A percentile compares a stretch with the other conserved stretches of the same genome.
Conservation (phyloP, 2,888 invertebrate species). For the Dasypolia templi region DNA sequence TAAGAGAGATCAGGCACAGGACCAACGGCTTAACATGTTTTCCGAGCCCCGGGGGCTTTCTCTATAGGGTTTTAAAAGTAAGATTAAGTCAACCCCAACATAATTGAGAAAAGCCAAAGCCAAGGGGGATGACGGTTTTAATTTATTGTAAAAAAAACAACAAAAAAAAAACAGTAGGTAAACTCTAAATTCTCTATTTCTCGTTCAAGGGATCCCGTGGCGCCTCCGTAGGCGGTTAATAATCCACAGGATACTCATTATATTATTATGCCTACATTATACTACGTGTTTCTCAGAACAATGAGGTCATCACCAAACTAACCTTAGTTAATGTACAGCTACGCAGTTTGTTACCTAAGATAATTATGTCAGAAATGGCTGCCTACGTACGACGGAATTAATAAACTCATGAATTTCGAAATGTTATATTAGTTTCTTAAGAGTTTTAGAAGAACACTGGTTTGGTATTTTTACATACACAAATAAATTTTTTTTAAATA, state of each 20-base stretch:
- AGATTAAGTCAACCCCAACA: not conserved
- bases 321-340: conserved; percentile 30
- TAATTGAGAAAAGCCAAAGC: no score
- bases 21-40: no score
- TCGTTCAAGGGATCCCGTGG: not conserved
- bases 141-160: not conserved
- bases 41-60: not conserved
- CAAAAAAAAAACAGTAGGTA: not conserved
- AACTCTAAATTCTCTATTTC: not conserved
- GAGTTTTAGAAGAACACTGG: not conserved
- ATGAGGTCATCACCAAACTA: conserved; percentile 27
- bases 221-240: not conserved
- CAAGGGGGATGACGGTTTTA: no score
- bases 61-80: no score
- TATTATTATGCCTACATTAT: conserved; percentile 1
- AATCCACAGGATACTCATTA: conserved; percentile 19
- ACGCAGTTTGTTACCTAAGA: conserved; percentile 21
- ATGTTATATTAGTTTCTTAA: not conserved
- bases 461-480: not conserved
- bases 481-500: not conserved
- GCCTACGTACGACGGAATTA: not conserved
- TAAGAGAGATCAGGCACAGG: not conserved
- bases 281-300: conserved; percentile 27
- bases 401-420: not conserved
- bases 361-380: conserved; percentile 29